These are phyloP conservation scores for Charadrius vociferus DNA, from an alignment of 2,113 vertebrate genomes.

Conservation along the genomic window DNA sequence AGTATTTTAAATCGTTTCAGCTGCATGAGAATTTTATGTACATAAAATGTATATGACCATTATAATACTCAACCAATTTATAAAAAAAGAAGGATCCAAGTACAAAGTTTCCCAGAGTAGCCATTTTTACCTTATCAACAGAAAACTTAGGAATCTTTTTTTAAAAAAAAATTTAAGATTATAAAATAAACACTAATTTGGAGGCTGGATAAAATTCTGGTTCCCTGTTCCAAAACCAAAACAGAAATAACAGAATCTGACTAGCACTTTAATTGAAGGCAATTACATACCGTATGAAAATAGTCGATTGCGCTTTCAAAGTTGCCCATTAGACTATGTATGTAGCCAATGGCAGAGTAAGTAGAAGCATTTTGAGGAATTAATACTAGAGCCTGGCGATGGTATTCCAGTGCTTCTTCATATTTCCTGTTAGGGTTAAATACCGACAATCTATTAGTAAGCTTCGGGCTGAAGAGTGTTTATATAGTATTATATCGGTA, in stretches of 20 bases:
- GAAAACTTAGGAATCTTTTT: background rate
- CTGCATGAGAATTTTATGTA: background rate
- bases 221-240: background rate
- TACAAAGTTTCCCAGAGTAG: background rate
- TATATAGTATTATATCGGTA: background rate
- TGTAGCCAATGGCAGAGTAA: conserved; percentile 95
- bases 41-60: background rate
- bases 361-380: conserved; percentile 97
- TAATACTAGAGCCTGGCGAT: conserved; percentile 93
- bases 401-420: conserved; percentile 94
- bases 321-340: conserved; percentile 96
- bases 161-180: background rate
- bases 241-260: background rate
- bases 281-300: conserved; percentile 90
- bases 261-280: background rate
- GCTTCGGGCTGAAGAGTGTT: background rate
- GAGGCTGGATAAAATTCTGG: background rate
- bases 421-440: conserved; percentile 84
- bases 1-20: background rate
- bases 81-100: background rate
- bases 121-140: background rate
- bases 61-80: background rate
- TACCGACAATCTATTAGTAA: background rate
- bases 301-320: conserved; percentile 98
- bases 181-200: background rate